phyloP scores from a whole-genome alignment of 2,888 invertebrate genomes.

The Aromia moschata region DNA sequence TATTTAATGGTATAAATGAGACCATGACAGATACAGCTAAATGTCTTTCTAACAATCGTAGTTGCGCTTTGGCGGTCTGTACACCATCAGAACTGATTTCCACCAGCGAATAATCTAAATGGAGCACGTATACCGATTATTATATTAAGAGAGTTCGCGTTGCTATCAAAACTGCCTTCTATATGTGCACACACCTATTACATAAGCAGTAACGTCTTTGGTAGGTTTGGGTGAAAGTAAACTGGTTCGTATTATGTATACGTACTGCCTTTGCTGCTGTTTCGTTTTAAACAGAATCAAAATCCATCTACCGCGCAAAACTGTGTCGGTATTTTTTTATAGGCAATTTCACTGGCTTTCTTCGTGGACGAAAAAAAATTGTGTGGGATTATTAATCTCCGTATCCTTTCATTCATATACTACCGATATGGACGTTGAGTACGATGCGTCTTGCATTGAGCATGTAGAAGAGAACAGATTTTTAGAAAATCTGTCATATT shows the following conservation, averaged over 20 bases:
- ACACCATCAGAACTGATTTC: conserved; percentile 14
- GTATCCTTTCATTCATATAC: too few relatives aligned
- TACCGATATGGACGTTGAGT: too few relatives aligned
- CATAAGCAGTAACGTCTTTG: conserved; percentile 58
- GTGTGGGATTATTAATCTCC: background rate
- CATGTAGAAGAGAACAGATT: too few relatives aligned
- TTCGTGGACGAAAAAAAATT: background rate
- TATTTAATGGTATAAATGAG: conserved; percentile 9
- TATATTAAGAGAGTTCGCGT: conserved; percentile 26
- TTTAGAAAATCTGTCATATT: too few relatives aligned
- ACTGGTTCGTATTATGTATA: conserved; percentile 43
- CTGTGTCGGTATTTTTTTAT: conserved; percentile 29
- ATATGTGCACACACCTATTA: conserved; percentile 50
- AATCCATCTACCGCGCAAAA: conserved; percentile 24
- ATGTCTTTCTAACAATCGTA: conserved; percentile 5
- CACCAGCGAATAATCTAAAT: conserved; percentile 24
- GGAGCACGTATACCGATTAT: conserved; percentile 27
- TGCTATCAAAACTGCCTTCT: conserved; percentile 46
- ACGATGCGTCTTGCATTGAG: too few relatives aligned
- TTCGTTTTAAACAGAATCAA: conserved; percentile 29
- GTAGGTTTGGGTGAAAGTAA: conserved; percentile 59
- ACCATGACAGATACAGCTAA: conserved; percentile 8
- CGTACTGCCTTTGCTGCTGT: conserved; percentile 31
- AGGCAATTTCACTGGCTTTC: conserved; percentile 18
- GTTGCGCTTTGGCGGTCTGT: conserved; percentile 6